These are phyloP conservation scores for Trachurus trachurus DNA, from an alignment of 2,797 vertebrate species.

Conservation along the genomic window DNA sequence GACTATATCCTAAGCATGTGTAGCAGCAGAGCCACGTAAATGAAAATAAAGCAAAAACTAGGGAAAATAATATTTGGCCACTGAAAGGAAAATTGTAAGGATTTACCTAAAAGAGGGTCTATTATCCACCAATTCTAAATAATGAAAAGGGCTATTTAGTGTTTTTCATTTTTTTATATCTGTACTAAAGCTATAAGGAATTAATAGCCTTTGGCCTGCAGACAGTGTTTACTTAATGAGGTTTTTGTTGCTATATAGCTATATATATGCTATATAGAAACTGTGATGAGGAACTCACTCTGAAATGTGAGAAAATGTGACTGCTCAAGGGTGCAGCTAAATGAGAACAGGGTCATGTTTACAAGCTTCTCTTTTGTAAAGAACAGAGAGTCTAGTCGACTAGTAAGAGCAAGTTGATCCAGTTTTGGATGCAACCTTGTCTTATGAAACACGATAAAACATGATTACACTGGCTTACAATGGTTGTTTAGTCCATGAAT, in stretches of 20 bases:
- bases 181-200: background rate
- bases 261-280: background rate
- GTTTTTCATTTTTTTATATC: background rate
- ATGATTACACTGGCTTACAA: background rate
- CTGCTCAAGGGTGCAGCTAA: background rate
- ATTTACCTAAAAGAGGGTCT: too few relatives aligned
- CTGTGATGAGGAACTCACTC: constrained; percentile 6
- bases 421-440: background rate
- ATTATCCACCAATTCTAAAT: too few relatives aligned
- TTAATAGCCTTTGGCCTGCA: background rate
- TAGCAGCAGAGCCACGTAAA: too few relatives aligned
- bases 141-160: background rate
- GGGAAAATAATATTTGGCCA: too few relatives aligned
- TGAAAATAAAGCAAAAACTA: too few relatives aligned
- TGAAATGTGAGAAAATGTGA: background rate
- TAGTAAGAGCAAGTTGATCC: background rate
- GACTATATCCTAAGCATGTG: too few relatives aligned
- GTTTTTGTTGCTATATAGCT: constrained; percentile 14
- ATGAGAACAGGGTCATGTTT: background rate
- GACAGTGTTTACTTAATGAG: constrained; percentile 20
- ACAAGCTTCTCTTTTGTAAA: constrained; percentile 23
- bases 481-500: background rate
- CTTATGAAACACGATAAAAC: constrained; percentile 10
- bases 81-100: too few relatives aligned
- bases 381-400: background rate